Evolutionary conservation across 2,113 vertebrate species (phyloP).

Genomic region (Trachemys scripta): DNA sequence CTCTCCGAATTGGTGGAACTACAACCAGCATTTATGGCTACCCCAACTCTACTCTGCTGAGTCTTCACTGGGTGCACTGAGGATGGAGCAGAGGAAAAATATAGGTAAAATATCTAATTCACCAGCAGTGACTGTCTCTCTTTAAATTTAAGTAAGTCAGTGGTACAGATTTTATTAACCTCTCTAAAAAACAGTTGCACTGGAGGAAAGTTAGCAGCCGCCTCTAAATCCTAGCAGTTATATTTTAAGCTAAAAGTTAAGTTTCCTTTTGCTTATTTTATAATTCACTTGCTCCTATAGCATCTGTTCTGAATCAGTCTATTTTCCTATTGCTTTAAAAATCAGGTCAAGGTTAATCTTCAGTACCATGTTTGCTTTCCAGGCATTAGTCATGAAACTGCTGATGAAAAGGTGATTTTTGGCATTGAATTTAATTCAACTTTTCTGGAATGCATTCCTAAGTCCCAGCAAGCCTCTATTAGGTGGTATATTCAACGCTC

Average conservation of each 20-base stretch:
- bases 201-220: slow-evolving; percentile 54
- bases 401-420: slow-evolving; percentile 94
- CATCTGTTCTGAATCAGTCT: slow-evolving; percentile 84
- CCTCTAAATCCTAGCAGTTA: slow-evolving; percentile 69
- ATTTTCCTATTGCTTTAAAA: slow-evolving; percentile 83
- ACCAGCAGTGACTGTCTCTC: slow-evolving; percentile 21
- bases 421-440: slow-evolving; percentile 97
- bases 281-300: slow-evolving; percentile 59
- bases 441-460: slow-evolving; percentile 96
- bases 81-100: slow-evolving; percentile 28
- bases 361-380: slow-evolving; percentile 82
- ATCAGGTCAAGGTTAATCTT: slow-evolving; percentile 82
- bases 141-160: slow-evolving; percentile 25
- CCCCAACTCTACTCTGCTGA: neutral
- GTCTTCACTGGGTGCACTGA: neutral
- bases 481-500: slow-evolving; percentile 91
- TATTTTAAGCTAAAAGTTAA: slow-evolving; percentile 72
- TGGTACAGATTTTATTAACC: slow-evolving; percentile 62
- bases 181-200: slow-evolving; percentile 61
- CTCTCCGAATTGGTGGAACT: neutral
- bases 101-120: slow-evolving; percentile 41
- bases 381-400: slow-evolving; percentile 86
- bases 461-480: slow-evolving; percentile 95
- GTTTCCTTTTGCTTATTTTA: slow-evolving; percentile 69
- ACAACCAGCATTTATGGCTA: neutral